Percentiles rank a stretch among this genome's conserved stretches.
Evolutionary conservation across 2,888 invertebrate species (phyloP).

Genomic region (Aphodius granarius): DNA sequence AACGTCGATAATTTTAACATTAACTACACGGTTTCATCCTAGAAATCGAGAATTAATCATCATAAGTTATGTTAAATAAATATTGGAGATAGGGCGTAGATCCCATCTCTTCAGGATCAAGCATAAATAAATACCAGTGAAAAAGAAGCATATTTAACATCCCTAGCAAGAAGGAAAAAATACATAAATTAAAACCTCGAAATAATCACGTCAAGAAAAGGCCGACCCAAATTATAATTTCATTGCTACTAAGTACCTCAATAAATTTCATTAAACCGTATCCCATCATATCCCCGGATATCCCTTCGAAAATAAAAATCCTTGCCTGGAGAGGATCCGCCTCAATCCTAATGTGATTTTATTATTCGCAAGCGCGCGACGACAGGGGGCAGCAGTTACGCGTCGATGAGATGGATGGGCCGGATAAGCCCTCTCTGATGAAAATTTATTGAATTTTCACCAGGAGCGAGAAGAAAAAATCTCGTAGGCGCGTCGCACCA

Average conservation of each 20-base stretch:
- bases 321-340: neutral
- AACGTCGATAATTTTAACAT: no score
- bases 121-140: no score
- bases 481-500: neutral
- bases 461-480: neutral
- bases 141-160: no score
- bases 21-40: no score
- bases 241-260: neutral
- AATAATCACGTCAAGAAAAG: neutral
- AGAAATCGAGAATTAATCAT: no score
- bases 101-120: no score
- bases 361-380: neutral
- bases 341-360: neutral
- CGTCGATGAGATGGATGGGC: neutral
- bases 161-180: neutral
- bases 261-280: neutral
- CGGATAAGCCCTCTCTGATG: neutral
- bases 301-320: neutral
- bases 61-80: no score
- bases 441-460: constrained; percentile 3
- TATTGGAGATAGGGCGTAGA: no score
- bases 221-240: neutral
- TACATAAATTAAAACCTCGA: neutral
- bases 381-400: neutral
- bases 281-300: neutral